Conservation (phyloP, 2,888 invertebrate species). For the Nomada flava region DNA sequence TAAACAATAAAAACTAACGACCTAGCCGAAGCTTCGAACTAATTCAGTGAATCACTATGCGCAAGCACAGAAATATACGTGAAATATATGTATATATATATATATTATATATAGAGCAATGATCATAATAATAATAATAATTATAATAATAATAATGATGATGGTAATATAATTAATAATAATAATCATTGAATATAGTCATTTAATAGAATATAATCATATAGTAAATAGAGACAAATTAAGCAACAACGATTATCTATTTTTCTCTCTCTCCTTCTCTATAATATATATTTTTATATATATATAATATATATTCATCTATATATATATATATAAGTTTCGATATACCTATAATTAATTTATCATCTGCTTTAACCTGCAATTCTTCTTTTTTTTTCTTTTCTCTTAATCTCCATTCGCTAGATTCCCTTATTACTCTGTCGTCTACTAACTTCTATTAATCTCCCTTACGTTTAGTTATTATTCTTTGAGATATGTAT, state of each 20-base stretch:
- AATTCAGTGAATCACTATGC: conserved; percentile 8
- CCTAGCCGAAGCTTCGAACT: conserved; percentile 19
- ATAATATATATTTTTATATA: conserved; percentile 49
- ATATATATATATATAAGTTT: conserved; percentile 65
- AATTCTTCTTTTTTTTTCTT: neutral
- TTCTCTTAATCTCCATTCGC: conserved; percentile 33
- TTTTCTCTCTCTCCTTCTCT: conserved; percentile 41
- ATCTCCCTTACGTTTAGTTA: conserved; percentile 82
- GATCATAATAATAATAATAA: conserved; percentile 69
- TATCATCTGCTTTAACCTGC: conserved; percentile 42
- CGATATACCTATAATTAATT: conserved; percentile 74
- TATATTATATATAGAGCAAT: conserved; percentile 66
- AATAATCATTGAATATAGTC: conserved; percentile 79
- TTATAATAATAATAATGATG: conserved; percentile 37
- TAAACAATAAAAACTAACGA: conserved; percentile 21
- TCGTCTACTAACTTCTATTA: conserved; percentile 72
- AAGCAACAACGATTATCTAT: conserved; percentile 82
- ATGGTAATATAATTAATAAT: conserved; percentile 68
- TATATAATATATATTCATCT: conserved; percentile 44
- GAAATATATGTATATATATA: conserved; percentile 54
- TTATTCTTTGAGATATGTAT: conserved; percentile 84
- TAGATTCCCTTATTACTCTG: conserved; percentile 67
- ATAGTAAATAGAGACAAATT: conserved; percentile 83
- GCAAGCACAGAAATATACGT: conserved; percentile 41
- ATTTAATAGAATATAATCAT: conserved; percentile 83